These are phyloP conservation scores for Urocyon cinereoargenteus DNA, from an alignment of 2,797 vertebrate species.

Conservation along the genomic window DNA sequence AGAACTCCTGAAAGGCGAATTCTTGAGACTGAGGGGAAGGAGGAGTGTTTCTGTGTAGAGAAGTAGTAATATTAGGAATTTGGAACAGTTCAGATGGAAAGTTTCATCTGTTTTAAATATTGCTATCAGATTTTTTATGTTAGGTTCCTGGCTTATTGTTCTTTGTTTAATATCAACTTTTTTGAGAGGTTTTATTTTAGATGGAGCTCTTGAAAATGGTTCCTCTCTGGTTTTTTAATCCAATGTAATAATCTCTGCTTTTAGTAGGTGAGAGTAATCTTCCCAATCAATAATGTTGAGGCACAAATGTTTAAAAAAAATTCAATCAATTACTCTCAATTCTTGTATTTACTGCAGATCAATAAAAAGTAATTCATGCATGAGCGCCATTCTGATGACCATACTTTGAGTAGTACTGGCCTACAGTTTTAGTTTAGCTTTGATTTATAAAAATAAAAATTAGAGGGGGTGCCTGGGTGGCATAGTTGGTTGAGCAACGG, in stretches of 20 bases:
- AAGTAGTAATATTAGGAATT: not conserved
- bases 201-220: not conserved
- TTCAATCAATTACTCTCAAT: not conserved
- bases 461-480: not conserved
- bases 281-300: not conserved
- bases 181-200: not conserved
- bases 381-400: not conserved
- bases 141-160: not conserved
- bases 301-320: not conserved
- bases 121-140: not conserved
- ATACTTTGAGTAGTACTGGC: not conserved
- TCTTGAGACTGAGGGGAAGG: not conserved
- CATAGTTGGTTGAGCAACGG: not conserved
- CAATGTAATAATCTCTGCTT: not conserved
- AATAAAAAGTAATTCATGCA: not conserved
- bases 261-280: not conserved
- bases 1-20: not conserved
- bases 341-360: not conserved
- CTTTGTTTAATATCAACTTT: not conserved
- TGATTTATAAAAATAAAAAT: constrained; percentile 19
- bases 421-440: constrained; percentile 26
- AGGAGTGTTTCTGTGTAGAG: not conserved
- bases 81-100: not conserved
- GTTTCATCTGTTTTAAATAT: not conserved
- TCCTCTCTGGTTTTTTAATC: not conserved